phyloP scores from a whole-genome alignment of 92 coral and sea anemone species.

The Chrysogorgia sp. region DNA sequence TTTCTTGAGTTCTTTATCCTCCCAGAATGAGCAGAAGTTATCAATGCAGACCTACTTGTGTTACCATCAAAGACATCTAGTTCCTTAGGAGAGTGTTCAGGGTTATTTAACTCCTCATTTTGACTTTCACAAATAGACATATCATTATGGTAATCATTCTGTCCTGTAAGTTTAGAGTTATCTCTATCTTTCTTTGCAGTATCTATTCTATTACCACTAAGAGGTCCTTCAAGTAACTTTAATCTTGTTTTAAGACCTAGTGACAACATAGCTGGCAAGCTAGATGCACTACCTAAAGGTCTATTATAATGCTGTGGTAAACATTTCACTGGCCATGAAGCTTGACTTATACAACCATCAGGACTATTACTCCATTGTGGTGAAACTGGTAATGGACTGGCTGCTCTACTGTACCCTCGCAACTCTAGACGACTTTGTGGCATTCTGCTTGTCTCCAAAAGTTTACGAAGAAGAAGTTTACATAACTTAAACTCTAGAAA shows the following conservation, averaged over 20 bases:
- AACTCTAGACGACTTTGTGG: constrained; percentile 84
- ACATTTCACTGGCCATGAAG: constrained; percentile 89
- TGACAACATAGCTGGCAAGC: constrained; percentile 88
- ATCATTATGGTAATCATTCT: neutral
- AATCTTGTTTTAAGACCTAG: constrained; percentile 61
- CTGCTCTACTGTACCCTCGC: constrained; percentile 89
- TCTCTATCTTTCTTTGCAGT: neutral
- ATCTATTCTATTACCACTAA: neutral
- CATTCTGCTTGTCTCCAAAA: constrained; percentile 75
- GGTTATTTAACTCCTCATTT: neutral
- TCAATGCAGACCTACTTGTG: neutral
- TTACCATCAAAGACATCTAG: constrained; percentile 8
- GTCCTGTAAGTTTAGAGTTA: neutral
- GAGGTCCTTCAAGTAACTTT: constrained; percentile 45
- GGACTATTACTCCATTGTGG: constrained; percentile 62
- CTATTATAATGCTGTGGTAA: constrained; percentile 78
- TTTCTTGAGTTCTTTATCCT: constrained; percentile 2
- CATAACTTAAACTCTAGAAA: constrained; percentile 91
- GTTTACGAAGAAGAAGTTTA: constrained; percentile 81
- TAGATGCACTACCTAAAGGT: constrained; percentile 93
- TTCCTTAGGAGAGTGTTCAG: neutral
- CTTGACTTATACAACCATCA: constrained; percentile 70
- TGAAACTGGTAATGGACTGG: constrained; percentile 67
- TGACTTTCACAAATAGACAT: neutral
- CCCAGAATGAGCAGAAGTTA: neutral